Evolutionary conservation across 1,140 invertebrate genomes (phyloP), one percentile per base, ranked within the genome.

Genomic region (Brachystomella parvula): DNA sequence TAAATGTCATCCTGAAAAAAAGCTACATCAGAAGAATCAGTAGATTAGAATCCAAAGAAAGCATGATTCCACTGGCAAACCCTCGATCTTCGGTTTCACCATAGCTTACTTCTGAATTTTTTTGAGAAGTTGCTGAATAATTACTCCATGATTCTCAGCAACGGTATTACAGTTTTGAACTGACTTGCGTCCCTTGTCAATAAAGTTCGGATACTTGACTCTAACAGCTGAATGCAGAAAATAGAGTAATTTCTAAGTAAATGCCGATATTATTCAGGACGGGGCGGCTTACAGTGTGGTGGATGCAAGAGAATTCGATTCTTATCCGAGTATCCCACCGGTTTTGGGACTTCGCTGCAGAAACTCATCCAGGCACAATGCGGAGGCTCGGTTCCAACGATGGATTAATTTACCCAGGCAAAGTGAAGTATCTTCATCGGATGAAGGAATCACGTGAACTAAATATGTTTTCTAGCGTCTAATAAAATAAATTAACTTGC

Each of bases 301-400:
- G 58, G 58, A 31, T 31, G 29, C 21, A 60, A 17, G 31, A 33
- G 17, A 31, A 60, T 60, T 29, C n/a, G 2, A 31, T 66, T 47
- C 47, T 49, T 33, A 15, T 53, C 21, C 29, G 35, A 47, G 28
- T 33, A 66, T n/a, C 58, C 58, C 2, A 66, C 12, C 2, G 2
- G 58, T 26, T 66, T 66, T 32, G 60, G 58, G 3, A 62, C 44
- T 28, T 66, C 53, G 33, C 65, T 66, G 53, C 65, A 66, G 28
- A 61, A 66, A 31, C 58, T 62, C 3, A 62, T 62, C 65, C 65
- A 66, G 30, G 30, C 24, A 12, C 63, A 9, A 33, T 53, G 35
- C 32, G 35, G 2, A 30, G 12, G 47, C 19, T n/a, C n/a, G n/a
- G n/a, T n/a, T n/a, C n/a, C n/a, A n/a, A n/a, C n/a, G n/a, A n/a